A percentile compares a stretch with the other conserved stretches of the same genome.
Evolutionary conservation across 2,797 vertebrate genomes (phyloP).

Genomic region (Spinus pinus): DNA sequence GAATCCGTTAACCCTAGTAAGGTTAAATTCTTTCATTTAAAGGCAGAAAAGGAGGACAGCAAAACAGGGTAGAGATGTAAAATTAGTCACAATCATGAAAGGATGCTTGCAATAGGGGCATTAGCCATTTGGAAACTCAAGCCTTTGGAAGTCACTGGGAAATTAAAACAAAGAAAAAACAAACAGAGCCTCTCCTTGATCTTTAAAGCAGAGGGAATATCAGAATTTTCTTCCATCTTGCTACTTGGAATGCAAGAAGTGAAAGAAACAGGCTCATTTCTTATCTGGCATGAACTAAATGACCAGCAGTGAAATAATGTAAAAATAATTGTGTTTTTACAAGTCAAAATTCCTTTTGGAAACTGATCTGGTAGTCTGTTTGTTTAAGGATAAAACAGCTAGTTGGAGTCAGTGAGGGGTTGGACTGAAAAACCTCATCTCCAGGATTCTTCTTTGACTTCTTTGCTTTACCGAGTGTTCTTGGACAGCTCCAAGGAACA

Average conservation of each 20-base stretch:
- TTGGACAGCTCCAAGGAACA: background rate
- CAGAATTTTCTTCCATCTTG: background rate
- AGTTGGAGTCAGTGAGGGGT: background rate
- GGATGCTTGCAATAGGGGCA: background rate
- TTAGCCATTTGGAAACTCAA: background rate
- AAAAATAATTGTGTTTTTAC: background rate
- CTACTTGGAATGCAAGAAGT: background rate
- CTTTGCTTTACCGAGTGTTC: background rate
- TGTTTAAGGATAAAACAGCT: background rate
- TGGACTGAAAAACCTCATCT: background rate
- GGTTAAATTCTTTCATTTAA: background rate
- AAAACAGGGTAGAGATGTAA: background rate
- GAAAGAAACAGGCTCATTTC: fast-evolving
- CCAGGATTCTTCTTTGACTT: background rate
- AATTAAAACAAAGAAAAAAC: background rate
- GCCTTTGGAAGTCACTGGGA: background rate
- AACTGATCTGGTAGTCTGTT: background rate
- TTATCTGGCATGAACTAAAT: background rate
- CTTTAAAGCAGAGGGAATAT: background rate
- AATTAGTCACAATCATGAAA: background rate
- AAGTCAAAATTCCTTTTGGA: background rate
- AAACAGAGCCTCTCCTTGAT: background rate
- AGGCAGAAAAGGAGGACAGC: background rate
- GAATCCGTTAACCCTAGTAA: background rate
- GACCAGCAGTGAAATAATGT: background rate